These are phyloP conservation scores for Theonella swinhoei DNA, from an alignment of 37 sponge, comb jelly and placozoan genomes.

Conservation along the genomic window DNA sequence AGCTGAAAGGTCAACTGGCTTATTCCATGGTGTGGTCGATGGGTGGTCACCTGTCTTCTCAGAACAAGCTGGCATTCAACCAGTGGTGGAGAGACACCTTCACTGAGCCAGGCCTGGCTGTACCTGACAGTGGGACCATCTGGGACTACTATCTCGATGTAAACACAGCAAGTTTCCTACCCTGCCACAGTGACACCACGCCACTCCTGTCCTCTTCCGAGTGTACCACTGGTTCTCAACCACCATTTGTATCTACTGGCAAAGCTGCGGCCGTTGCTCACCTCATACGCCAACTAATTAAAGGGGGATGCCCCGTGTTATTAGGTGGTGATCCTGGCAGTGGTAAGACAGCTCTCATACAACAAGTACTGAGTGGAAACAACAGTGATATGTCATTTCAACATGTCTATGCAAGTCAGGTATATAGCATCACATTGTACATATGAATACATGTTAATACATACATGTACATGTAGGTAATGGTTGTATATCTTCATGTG, in stretches of 20 bases:
- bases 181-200: not conserved
- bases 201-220: not conserved
- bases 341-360: slow-evolving; percentile 63
- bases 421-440: slow-evolving; percentile 21
- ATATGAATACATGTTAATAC: no score
- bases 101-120: not conserved
- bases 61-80: slow-evolving; percentile 39
- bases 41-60: slow-evolving; percentile 35
- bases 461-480: not conserved
- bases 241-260: slow-evolving; percentile 15
- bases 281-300: slow-evolving; percentile 13
- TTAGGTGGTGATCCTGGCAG: slow-evolving; percentile 54
- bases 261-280: slow-evolving; percentile 5
- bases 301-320: slow-evolving; percentile 44
- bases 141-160: slow-evolving; percentile 37
- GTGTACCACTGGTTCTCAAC: not conserved
- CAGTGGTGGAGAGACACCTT: slow-evolving; percentile 37
- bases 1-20: slow-evolving; percentile 26
- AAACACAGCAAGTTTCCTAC: not conserved
- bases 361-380: slow-evolving; percentile 1
- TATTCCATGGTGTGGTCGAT: slow-evolving; percentile 56
- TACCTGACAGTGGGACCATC: slow-evolving; percentile 12
- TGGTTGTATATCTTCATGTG: not conserved
- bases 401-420: not conserved
- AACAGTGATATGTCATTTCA: not conserved